phyloP scores from a whole-genome alignment of 2,113 vertebrate species.

The Puntigrus tetrazona region DNA sequence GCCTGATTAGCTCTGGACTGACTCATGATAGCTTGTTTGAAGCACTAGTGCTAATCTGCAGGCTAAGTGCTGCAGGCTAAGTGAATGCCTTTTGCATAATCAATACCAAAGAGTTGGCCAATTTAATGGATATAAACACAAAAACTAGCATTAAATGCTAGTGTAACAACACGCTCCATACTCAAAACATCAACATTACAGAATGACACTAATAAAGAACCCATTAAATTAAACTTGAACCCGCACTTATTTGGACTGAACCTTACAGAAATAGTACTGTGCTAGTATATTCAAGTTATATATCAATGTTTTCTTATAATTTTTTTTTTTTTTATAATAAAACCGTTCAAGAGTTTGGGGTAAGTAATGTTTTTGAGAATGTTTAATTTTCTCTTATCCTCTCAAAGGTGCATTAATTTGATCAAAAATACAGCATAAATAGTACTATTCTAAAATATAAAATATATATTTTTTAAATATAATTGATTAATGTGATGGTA shows the following conservation, averaged over 20 bases:
- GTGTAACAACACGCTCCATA: conserved; percentile 5
- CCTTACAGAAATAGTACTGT: background rate
- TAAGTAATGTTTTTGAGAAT: background rate
- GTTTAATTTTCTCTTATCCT: background rate
- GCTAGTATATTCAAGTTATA: background rate
- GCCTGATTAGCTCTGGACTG: conserved; percentile 37
- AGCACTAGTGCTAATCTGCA: conserved; percentile 36
- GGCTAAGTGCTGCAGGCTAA: conserved; percentile 10
- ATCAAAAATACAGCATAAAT: background rate
- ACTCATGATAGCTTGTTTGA: conserved; percentile 44
- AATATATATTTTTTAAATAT: background rate
- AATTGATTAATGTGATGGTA: background rate
- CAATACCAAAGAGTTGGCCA: background rate
- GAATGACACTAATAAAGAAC: background rate
- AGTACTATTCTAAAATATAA: background rate
- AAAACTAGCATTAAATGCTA: conserved; percentile 18
- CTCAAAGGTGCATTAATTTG: background rate
- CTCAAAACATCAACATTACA: background rate
- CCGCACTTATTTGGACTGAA: background rate
- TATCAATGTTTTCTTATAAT: no score
- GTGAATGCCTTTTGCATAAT: conserved; percentile 1
- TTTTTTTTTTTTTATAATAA: no score
- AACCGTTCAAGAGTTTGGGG: background rate
- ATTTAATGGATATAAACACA: background rate
- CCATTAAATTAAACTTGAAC: background rate